These are phyloP conservation scores for Mastomys coucha DNA, from an alignment of 2,113 vertebrate species.

Conservation along the genomic window DNA sequence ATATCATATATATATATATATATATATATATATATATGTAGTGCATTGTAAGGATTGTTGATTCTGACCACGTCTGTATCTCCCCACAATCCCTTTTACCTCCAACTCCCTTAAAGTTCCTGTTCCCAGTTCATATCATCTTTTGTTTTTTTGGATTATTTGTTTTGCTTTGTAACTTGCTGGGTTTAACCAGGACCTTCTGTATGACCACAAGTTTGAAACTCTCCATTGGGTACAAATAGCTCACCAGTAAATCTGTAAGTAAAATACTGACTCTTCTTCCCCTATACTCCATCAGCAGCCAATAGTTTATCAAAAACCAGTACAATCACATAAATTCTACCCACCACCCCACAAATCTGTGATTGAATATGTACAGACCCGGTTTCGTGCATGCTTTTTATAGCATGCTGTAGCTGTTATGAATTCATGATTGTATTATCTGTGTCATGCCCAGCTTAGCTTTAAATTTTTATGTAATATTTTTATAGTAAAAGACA, in stretches of 20 bases:
- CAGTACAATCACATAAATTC: no score
- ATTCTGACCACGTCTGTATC: neutral
- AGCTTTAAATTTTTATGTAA: neutral
- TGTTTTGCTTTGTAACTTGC: neutral
- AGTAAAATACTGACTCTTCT: neutral
- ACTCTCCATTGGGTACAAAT: accelerated
- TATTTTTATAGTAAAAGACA: neutral
- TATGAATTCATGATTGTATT: neutral
- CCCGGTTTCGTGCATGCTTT: neutral
- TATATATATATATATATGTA: neutral
- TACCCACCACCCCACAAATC: neutral
- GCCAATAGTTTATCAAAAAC: neutral
- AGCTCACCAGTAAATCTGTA: neutral
- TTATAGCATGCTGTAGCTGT: neutral
- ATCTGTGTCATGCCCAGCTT: neutral
- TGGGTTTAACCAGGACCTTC: neutral
- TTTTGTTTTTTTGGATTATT: no score
- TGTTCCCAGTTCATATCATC: neutral
- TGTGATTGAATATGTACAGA: neutral
- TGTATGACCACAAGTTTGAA: neutral
- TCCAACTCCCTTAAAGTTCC: neutral
- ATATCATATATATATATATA: neutral
- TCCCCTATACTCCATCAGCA: neutral
- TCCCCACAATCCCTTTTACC: neutral
- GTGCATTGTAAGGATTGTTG: neutral